These are phyloP conservation scores for Caerostris darwini DNA, from an alignment of 1,140 invertebrate genomes.

Conservation along the genomic window DNA sequence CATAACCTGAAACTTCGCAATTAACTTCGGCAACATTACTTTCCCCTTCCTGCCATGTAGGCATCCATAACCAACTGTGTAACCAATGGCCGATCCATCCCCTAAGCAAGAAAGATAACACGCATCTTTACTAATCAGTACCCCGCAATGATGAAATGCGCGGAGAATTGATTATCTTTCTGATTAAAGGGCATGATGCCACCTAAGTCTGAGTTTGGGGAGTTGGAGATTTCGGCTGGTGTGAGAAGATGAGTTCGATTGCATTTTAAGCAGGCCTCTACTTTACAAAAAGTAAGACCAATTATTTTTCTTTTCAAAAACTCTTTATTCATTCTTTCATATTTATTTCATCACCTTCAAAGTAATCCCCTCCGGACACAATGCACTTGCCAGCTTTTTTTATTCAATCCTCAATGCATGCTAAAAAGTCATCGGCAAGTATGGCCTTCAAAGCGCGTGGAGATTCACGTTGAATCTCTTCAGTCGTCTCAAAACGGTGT, in stretches of 20 bases:
- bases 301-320: too few relatives aligned
- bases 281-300: background rate
- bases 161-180: conserved; percentile 53
- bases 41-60: background rate
- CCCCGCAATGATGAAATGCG: conserved; percentile 40
- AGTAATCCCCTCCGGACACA: too few relatives aligned
- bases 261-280: background rate
- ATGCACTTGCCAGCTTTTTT: too few relatives aligned
- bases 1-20: conserved; percentile 3
- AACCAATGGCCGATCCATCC: background rate
- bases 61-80: conserved; percentile 15
- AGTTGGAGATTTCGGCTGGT: background rate
- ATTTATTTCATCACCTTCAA: too few relatives aligned
- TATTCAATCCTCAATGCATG: too few relatives aligned
- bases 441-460: too few relatives aligned
- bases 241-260: background rate
- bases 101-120: conserved; percentile 39
- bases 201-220: background rate
- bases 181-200: conserved; percentile 9
- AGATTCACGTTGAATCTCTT: too few relatives aligned
- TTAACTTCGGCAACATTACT: background rate
- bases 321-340: too few relatives aligned
- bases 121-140: conserved; percentile 53
- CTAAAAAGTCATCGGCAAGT: too few relatives aligned
- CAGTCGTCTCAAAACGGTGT: too few relatives aligned